These are phyloP conservation scores for Acanthis flammea DNA, from an alignment of 2,797 vertebrate genomes.

Conservation along the genomic window DNA sequence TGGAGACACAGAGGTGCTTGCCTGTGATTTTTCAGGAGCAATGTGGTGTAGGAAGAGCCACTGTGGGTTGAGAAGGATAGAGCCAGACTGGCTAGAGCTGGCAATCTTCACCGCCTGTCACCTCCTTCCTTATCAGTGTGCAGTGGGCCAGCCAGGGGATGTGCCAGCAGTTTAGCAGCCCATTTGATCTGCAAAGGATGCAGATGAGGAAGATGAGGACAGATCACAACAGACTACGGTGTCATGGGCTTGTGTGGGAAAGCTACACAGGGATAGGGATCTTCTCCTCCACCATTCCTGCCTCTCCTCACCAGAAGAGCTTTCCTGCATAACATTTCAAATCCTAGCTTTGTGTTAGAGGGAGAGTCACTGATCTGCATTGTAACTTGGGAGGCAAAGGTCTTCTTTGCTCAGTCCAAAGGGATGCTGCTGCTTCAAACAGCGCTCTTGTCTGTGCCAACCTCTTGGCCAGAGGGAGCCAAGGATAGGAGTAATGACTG, in stretches of 20 bases:
- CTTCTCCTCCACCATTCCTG: background rate
- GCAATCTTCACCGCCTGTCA: background rate
- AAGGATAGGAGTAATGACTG: background rate
- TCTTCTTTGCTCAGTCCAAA: background rate
- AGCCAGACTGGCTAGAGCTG: background rate
- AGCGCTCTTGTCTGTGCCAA: background rate
- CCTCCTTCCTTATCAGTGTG: background rate
- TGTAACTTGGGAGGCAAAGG: background rate
- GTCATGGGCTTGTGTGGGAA: background rate
- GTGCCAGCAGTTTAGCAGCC: background rate
- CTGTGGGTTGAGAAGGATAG: background rate
- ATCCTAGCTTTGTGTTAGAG: background rate
- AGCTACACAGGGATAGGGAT: background rate
- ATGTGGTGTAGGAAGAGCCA: background rate
- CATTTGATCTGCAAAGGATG: background rate
- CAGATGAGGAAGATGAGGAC: background rate
- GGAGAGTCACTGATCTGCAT: background rate
- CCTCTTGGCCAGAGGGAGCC: background rate
- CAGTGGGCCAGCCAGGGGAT: background rate
- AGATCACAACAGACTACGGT: background rate
- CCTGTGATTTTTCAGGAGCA: background rate
- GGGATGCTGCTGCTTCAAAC: background rate
- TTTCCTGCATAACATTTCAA: background rate
- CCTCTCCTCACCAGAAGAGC: background rate
- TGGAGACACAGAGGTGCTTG: background rate